These are phyloP conservation scores for Seriola dumerili DNA, from an alignment of 2,113 vertebrate genomes.

Conservation along the genomic window DNA sequence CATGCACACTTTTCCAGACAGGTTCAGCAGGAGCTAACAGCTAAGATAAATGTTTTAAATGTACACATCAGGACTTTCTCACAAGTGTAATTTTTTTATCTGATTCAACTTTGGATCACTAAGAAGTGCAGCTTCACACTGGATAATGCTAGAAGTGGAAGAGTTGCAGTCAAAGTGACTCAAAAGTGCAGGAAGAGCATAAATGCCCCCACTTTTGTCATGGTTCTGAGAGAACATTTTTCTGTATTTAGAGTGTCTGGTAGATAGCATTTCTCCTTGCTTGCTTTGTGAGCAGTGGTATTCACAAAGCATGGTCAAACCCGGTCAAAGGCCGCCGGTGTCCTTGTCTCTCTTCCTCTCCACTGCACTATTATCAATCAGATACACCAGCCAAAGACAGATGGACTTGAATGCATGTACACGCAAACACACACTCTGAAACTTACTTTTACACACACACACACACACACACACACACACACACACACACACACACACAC, in stretches of 20 bases:
- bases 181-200: background rate
- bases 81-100: background rate
- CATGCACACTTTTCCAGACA: background rate
- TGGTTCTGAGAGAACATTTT: constrained; percentile 6
- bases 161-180: background rate
- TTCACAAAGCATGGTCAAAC: constrained; percentile 58
- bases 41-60: background rate
- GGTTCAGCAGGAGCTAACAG: background rate
- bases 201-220: constrained; percentile 3
- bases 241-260: constrained; percentile 36
- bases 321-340: constrained; percentile 60
- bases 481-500: too few species aligned
- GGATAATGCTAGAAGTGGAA: background rate
- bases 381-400: constrained; percentile 25
- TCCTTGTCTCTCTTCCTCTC: constrained; percentile 53
- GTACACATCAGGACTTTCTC: background rate
- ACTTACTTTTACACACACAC: background rate
- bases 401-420: constrained; percentile 19
- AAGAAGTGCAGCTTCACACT: background rate
- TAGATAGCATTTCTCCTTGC: constrained; percentile 24
- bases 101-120: background rate
- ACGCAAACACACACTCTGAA: constrained; percentile 47
- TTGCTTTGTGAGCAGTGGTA: constrained; percentile 51
- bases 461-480: too few species aligned
- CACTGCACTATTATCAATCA: constrained; percentile 62